Evolutionary conservation across 2,797 vertebrate genomes (phyloP).

Genomic region (Yasuhikotakia modesta): DNA sequence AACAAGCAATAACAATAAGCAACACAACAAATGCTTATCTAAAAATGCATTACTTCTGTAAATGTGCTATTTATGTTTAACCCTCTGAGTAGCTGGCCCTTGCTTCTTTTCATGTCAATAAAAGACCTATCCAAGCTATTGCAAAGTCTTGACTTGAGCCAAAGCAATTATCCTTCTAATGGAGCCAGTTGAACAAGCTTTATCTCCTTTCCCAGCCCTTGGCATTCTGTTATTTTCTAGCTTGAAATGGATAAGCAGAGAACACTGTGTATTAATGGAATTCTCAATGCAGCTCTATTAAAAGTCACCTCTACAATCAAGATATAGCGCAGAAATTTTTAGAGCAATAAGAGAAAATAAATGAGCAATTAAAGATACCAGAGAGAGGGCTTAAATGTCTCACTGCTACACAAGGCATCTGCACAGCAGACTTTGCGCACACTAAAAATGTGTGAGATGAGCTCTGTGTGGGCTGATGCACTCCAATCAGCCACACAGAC

Average conservation of each 20-base stretch:
- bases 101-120: conserved; percentile 17
- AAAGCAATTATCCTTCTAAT: conserved; percentile 36
- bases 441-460: conserved; percentile 16
- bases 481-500: conserved; percentile 9
- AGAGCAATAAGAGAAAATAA: conserved; percentile 54
- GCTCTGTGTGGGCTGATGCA: conserved; percentile 1
- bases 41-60: neutral
- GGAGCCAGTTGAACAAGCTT: conserved; percentile 9
- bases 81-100: neutral
- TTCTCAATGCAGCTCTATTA: conserved; percentile 32
- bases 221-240: conserved; percentile 23
- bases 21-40: neutral
- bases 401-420: conserved; percentile 17
- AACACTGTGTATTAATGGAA: conserved; percentile 41
- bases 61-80: neutral
- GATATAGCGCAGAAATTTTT: conserved; percentile 37
- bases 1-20: no score
- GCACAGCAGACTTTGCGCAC: conserved; percentile 1
- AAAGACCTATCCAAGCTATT: neutral
- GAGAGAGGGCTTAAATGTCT: conserved; percentile 10
- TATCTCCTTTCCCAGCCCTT: conserved; percentile 27
- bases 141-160: conserved; percentile 17
- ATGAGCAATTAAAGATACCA: conserved; percentile 49
- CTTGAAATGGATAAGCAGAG: conserved; percentile 23
- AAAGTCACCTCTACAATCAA: conserved; percentile 45